A percentile compares a stretch with the other conserved stretches of the same genome.
These are phyloP conservation scores for Sinotaia quadrata DNA, from an alignment of 2,888 invertebrate species.

Conservation along the genomic window DNA sequence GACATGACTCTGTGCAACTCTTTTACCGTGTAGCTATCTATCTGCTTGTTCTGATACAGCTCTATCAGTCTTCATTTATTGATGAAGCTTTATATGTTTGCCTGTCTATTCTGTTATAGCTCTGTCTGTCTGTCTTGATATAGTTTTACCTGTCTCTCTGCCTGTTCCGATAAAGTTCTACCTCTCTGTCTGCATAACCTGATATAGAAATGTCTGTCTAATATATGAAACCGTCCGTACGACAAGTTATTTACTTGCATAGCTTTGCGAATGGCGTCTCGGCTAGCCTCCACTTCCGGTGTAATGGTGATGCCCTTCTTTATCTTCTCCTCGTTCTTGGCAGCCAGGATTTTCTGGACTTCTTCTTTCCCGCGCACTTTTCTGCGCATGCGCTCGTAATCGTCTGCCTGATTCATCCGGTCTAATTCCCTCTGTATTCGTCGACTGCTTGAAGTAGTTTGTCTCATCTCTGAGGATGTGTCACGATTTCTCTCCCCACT, in stretches of 20 bases:
- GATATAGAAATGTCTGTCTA: too few species aligned
- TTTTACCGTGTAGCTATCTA: too few species aligned
- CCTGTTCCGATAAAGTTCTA: too few species aligned
- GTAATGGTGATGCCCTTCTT: conserved; percentile 40
- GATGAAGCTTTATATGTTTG: too few species aligned
- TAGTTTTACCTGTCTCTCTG: too few species aligned
- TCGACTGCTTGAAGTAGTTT: background rate
- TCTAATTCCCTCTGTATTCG: conserved; percentile 28
- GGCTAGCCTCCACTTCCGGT: conserved; percentile 36
- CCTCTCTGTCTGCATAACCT: too few species aligned
- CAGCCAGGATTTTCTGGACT: conserved; percentile 32
- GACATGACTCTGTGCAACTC: too few species aligned
- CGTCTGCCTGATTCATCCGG: conserved; percentile 23
- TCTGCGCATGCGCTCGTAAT: background rate
- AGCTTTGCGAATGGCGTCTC: conserved; percentile 35
- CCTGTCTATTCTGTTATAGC: too few species aligned
- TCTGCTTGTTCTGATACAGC: too few species aligned
- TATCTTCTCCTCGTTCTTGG: conserved; percentile 32
- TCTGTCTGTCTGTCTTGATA: too few species aligned
- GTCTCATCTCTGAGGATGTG: background rate
- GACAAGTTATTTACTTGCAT: conserved; percentile 35
- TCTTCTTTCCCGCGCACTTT: conserved; percentile 33
- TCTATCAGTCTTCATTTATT: too few species aligned
- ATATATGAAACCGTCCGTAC: too few species aligned
- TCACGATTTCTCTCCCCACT: background rate